Evolutionary conservation across 1,140 invertebrate genomes (phyloP), one percentile per base, ranked within the genome.

Genomic region (Pogonomyrmex barbatus): DNA sequence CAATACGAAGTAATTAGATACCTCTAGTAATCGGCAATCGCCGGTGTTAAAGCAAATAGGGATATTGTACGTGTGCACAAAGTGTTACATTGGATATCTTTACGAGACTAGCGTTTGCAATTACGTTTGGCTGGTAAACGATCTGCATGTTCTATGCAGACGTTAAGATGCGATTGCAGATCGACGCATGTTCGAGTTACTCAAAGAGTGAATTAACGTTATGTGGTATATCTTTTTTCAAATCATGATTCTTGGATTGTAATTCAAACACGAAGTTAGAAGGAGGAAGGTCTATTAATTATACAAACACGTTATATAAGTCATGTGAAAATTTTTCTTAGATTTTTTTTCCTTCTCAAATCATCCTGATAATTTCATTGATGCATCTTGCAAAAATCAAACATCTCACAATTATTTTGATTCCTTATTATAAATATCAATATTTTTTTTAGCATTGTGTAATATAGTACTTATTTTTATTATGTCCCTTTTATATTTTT

Each of bases 1-100:
- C 45, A 62, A 54, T 67, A 67, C 36, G 47, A 67, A 42, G 47
- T 79, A 79, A 79, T 79, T 67, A 67, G 47, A 79, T 79, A 67
- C 33, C 6, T 8, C 33, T 24, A 24, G 12, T 54, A n/a, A 36
- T 36, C 36, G n/a, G 36, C 24, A 36, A 79, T 79, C 77, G 47
- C 36, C 62, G 63, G 33, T 78, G 58, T 67, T 79, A 54, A 79
- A 79, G n/a, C 62, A n/a, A 67, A 47, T 45, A 42, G 58, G 17
- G 42, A 12, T 47, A 77, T 24, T 58, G 45, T n/a, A 14, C 39
- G 30, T 50, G 58, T n/a, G 58, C 10, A 36, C 58, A 65, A 65
- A 79, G 60, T 79, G 60, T 60, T 65, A 60, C 63, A 65, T 17
- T n/a, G 30, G 60, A 79, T 79, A 56, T 52, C 58, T 45, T 30